Percentiles rank a stretch among this genome's conserved stretches.
phyloP scores from a whole-genome alignment of 2,113 vertebrate species.

The Taxidea taxus region DNA sequence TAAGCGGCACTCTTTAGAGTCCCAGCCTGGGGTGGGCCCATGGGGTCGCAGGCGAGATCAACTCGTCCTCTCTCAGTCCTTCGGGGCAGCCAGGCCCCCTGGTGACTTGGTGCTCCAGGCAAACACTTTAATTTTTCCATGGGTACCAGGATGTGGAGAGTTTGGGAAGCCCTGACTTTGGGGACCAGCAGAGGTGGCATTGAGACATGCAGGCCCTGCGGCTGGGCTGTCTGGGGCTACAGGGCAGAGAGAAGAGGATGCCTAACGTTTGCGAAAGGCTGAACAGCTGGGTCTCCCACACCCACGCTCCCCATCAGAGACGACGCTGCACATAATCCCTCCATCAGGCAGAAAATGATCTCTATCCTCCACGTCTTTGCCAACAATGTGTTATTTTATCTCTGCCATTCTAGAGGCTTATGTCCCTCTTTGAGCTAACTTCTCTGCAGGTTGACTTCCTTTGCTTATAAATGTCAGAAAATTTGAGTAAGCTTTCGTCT shows the following conservation, averaged over 20 bases:
- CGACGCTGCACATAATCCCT: accelerated
- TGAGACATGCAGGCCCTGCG: too few relatives aligned
- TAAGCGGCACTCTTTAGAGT: too few relatives aligned
- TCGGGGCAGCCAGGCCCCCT: not conserved
- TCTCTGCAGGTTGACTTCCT: not conserved
- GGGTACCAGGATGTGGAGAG: accelerated
- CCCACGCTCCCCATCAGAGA: not conserved
- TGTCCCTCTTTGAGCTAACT: not conserved
- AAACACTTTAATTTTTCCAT: not conserved
- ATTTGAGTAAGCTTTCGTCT: not conserved
- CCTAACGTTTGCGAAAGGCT: accelerated
- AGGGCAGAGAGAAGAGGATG: not conserved
- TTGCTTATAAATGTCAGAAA: not conserved
- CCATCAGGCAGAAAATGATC: not conserved
- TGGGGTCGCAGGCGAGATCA: accelerated
- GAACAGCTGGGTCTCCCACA: not conserved
- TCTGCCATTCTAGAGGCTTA: not conserved
- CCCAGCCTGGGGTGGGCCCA: not conserved
- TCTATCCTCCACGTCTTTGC: not conserved
- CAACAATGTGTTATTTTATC: not conserved
- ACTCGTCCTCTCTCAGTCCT: not conserved
- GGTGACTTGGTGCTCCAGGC: not conserved
- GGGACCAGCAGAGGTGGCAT: accelerated
- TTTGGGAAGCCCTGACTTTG: not conserved
- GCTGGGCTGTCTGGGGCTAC: accelerated